Percentiles rank a stretch among this genome's conserved stretches.
These are phyloP conservation scores for Umimayanthus kanabou DNA, from an alignment of 92 coral and sea anemone species.

Conservation along the genomic window DNA sequence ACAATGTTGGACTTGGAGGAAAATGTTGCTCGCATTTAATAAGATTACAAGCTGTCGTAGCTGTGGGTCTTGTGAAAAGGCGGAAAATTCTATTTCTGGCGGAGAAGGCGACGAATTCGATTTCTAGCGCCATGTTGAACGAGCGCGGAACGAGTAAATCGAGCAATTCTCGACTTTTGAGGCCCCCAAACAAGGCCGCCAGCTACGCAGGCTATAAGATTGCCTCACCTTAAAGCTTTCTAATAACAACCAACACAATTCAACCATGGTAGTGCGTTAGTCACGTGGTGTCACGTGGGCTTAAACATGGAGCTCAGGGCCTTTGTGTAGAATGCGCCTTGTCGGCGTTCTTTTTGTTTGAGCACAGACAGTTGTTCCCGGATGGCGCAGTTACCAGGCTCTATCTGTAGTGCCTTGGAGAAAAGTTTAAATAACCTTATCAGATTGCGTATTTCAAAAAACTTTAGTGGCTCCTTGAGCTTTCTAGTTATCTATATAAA, in stretches of 20 bases:
- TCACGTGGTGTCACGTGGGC: conserved; percentile 18
- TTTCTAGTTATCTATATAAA: too few relatives aligned
- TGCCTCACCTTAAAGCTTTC: neutral
- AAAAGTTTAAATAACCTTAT: neutral
- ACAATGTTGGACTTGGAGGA: neutral
- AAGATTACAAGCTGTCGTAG: too few relatives aligned
- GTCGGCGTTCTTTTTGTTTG: conserved; percentile 50
- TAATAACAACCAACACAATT: neutral
- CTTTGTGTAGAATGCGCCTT: conserved; percentile 36
- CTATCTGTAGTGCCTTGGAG: conserved; percentile 47
- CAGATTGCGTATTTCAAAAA: too few relatives aligned
- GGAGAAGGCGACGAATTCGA: too few relatives aligned
- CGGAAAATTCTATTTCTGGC: too few relatives aligned
- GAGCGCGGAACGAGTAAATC: too few relatives aligned
- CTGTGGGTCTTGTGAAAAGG: too few relatives aligned
- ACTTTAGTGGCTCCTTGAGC: too few relatives aligned
- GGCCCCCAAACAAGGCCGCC: too few relatives aligned
- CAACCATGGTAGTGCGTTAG: neutral
- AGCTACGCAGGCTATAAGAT: too few relatives aligned
- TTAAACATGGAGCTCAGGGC: conserved; percentile 63
- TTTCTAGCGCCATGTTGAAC: too few relatives aligned
- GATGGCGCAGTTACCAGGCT: conserved; percentile 54
- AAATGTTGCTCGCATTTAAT: neutral
- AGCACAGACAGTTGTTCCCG: conserved; percentile 55
- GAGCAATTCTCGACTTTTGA: too few relatives aligned